phyloP scores from a whole-genome alignment of 1,140 invertebrate species.

The Choristoneura fumiferana region DNA sequence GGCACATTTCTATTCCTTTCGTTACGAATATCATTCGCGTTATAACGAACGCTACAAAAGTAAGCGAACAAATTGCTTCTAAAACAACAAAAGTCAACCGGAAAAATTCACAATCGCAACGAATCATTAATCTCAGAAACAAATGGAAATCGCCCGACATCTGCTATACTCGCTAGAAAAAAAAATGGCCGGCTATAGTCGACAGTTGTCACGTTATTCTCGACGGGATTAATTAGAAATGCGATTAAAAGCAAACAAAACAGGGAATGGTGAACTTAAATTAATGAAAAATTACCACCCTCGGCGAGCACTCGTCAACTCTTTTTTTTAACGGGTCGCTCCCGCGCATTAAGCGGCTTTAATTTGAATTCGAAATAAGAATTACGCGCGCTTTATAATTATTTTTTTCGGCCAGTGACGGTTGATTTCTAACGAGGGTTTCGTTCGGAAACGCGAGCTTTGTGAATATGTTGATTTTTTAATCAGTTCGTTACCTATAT shows the following conservation, averaged over 20 bases:
- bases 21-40: conserved; percentile 64
- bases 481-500: conserved; percentile 3
- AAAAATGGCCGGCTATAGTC: conserved; percentile 74
- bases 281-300: conserved; percentile 79
- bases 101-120: conserved; percentile 77
- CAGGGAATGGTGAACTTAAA: conserved; percentile 78
- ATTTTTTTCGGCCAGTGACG: conserved; percentile 65
- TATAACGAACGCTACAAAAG: conserved; percentile 75
- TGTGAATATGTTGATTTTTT: conserved; percentile 19
- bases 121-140: conserved; percentile 79
- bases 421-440: conserved; percentile 58
- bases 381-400: conserved; percentile 78
- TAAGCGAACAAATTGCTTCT: conserved; percentile 78
- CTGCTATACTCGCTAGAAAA: conserved; percentile 70
- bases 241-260: conserved; percentile 79
- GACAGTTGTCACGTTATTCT: conserved; percentile 78
- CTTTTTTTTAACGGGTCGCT: conserved; percentile 76
- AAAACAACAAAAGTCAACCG: conserved; percentile 78
- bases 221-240: conserved; percentile 79
- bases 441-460: background rate
- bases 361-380: conserved; percentile 79
- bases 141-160: conserved; percentile 78
- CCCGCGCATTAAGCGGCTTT: conserved; percentile 78
- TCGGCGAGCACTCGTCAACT: conserved; percentile 75
- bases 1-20: conserved; percentile 46